Conservation (phyloP, 2,113 vertebrate genomes). For the Cryptotis parvus region DNA sequence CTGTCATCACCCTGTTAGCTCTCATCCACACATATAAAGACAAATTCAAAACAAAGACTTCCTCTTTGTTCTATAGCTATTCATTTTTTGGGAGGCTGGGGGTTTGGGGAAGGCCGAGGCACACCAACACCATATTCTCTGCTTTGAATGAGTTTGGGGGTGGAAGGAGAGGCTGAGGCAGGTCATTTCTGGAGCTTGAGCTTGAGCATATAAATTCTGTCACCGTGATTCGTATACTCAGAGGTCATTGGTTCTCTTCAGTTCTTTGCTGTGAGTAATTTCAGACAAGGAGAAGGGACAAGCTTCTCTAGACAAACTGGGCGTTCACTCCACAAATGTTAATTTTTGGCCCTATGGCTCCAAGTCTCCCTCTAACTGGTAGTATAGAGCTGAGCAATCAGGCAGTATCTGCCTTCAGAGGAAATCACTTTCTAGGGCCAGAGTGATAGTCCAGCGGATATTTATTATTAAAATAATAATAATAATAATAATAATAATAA, state of each 20-base stretch:
- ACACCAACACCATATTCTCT: neutral
- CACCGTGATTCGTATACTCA: neutral
- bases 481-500: too few relatives aligned
- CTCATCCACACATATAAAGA: neutral
- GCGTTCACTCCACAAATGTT: neutral
- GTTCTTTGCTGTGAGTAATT: neutral
- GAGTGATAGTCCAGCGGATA: too few relatives aligned
- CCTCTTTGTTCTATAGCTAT: neutral
- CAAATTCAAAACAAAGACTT: neutral
- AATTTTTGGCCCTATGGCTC: neutral
- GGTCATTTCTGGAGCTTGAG: neutral
- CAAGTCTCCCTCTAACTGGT: too few relatives aligned
- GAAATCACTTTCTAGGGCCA: neutral
- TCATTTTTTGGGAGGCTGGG: neutral
- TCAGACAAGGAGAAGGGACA: neutral
- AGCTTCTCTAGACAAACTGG: neutral
- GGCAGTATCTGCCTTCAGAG: neutral
- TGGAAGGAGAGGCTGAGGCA: neutral
- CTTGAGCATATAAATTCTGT: neutral
- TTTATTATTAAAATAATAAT: too few relatives aligned
- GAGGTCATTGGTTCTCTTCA: neutral
- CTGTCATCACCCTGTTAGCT: too few relatives aligned
- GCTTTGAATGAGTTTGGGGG: neutral
- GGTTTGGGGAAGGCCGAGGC: neutral
- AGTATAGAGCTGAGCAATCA: neutral